A percentile compares a stretch with the other conserved stretches of the same genome.
These are phyloP conservation scores for Machimus rusticus DNA, from an alignment of 2,888 invertebrate genomes.

Conservation along the genomic window DNA sequence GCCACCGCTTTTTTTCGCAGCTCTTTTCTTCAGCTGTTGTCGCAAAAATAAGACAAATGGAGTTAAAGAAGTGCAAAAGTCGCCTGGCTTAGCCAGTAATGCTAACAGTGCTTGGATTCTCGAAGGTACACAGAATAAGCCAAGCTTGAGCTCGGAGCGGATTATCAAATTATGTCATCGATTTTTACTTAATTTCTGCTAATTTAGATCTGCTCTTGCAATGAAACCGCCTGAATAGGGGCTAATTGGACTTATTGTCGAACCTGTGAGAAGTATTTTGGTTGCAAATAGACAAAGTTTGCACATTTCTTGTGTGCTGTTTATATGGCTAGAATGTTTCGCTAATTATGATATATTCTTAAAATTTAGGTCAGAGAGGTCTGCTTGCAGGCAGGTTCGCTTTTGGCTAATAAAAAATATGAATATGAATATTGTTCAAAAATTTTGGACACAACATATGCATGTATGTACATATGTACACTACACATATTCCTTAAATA, in stretches of 20 bases:
- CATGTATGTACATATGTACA: too few relatives aligned
- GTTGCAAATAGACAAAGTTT: background rate
- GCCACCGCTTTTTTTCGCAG: background rate
- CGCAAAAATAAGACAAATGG: background rate
- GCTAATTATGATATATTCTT: background rate
- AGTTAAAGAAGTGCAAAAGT: background rate
- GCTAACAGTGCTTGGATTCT: background rate
- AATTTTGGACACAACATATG: background rate
- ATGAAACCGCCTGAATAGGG: background rate
- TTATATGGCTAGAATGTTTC: background rate
- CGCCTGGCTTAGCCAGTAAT: background rate
- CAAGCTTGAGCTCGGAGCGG: background rate
- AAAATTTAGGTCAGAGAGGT: background rate
- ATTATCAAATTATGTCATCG: constrained; percentile 12
- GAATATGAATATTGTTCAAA: background rate
- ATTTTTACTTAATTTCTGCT: constrained; percentile 2
- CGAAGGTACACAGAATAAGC: background rate
- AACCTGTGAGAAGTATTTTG: background rate
- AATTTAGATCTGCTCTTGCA: background rate
- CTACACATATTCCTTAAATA: too few relatives aligned
- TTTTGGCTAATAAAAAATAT: background rate
- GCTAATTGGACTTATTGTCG: background rate
- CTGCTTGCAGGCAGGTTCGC: background rate
- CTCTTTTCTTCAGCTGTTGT: background rate
- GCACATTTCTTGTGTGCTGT: background rate